These are phyloP conservation scores for Nothocercus nigrocapillus DNA, from an alignment of 2,113 vertebrate genomes.

Conservation along the genomic window DNA sequence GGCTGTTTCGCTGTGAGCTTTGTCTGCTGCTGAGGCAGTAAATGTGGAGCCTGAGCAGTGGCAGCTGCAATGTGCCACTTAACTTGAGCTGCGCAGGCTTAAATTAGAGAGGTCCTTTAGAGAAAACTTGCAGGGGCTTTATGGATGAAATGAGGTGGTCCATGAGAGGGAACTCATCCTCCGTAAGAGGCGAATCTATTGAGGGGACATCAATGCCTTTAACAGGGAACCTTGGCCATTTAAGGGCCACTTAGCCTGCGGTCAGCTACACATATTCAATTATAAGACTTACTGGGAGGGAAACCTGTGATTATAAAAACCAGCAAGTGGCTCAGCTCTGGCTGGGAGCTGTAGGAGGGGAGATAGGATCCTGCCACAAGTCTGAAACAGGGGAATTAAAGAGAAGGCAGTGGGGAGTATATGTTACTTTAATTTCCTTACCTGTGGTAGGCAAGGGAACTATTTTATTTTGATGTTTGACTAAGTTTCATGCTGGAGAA, in stretches of 20 bases:
- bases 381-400: constrained; percentile 16
- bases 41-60: neutral
- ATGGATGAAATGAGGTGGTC: neutral
- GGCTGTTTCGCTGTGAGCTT: neutral
- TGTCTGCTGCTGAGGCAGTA: neutral
- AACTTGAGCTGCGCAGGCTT: neutral
- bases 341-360: neutral
- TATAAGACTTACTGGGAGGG: neutral
- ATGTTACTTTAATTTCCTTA: neutral
- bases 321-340: constrained; percentile 1
- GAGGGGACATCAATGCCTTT: neutral
- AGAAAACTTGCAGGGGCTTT: neutral
- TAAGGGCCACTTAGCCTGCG: neutral
- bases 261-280: neutral
- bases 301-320: neutral
- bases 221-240: neutral
- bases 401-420: neutral
- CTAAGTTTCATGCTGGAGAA: neutral
- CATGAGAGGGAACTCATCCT: neutral
- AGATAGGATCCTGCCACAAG: neutral
- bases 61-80: accelerated
- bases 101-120: neutral
- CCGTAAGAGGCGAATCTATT: neutral
- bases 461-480: neutral
- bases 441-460: neutral